Percentiles rank a stretch among this genome's conserved stretches.
Conservation (phyloP, 2,888 invertebrate species). For the Drosophila borborema region DNA sequence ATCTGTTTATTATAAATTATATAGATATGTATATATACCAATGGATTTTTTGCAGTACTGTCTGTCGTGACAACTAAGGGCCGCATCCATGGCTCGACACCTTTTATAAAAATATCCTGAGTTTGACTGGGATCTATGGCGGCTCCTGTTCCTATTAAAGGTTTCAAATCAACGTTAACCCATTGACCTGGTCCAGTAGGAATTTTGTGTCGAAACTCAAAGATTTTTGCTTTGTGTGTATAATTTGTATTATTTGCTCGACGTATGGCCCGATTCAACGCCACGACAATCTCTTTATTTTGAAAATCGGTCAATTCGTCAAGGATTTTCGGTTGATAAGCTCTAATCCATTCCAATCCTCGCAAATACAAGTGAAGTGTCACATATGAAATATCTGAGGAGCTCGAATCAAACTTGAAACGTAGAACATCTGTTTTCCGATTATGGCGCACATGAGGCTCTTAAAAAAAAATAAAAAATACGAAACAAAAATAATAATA, state of each 20-base stretch:
- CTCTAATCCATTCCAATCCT: slow-evolving; percentile 82
- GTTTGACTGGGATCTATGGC: slow-evolving; percentile 86
- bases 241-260: slow-evolving; percentile 70
- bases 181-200: slow-evolving; percentile 86
- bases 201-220: slow-evolving; percentile 80
- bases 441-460: slow-evolving; percentile 79
- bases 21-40: slow-evolving; percentile 57
- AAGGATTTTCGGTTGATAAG: slow-evolving; percentile 69
- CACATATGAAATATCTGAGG: slow-evolving; percentile 79
- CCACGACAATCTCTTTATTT: slow-evolving; percentile 75
- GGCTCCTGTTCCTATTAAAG: slow-evolving; percentile 88
- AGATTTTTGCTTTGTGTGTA: slow-evolving; percentile 80
- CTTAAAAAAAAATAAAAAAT: slow-evolving; percentile 46
- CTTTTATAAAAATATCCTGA: slow-evolving; percentile 91
- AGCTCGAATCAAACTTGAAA: slow-evolving; percentile 79
- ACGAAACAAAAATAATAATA: not conserved
- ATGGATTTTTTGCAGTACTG: slow-evolving; percentile 84
- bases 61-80: slow-evolving; percentile 89
- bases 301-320: slow-evolving; percentile 40
- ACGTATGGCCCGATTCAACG: slow-evolving; percentile 80
- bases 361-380: slow-evolving; percentile 83
- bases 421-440: slow-evolving; percentile 81
- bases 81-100: slow-evolving; percentile 88
- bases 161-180: slow-evolving; percentile 91
- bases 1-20: not conserved